phyloP scores from a whole-genome alignment of 37 sponge, comb jelly and placozoan genomes.

The Halisarca cf. caerulea region DNA sequence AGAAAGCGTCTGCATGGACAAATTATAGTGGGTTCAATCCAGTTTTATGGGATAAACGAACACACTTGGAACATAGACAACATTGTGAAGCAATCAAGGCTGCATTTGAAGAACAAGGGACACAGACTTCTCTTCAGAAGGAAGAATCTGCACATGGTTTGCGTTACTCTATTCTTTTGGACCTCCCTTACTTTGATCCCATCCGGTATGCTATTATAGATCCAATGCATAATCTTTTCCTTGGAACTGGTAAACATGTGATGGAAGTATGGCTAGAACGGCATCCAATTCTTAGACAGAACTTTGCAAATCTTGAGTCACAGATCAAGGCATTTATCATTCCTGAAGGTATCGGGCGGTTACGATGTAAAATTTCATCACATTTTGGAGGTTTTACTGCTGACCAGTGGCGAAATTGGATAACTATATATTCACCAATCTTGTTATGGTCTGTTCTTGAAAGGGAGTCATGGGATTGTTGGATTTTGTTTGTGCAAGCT shows the following conservation, averaged over 20 bases:
- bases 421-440: slow-evolving; percentile 53
- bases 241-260: slow-evolving; percentile 52
- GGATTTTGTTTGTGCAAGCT: slow-evolving; percentile 69
- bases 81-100: not conserved
- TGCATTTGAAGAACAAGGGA: not conserved
- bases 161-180: slow-evolving; percentile 42
- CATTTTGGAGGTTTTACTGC: slow-evolving; percentile 62
- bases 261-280: slow-evolving; percentile 43
- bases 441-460: slow-evolving; percentile 50
- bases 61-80: not conserved
- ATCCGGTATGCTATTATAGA: slow-evolving; percentile 49
- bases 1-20: not conserved
- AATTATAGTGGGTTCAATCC: slow-evolving; percentile 53
- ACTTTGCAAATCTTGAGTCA: slow-evolving; percentile 29
- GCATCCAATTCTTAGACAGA: not conserved
- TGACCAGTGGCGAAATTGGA: slow-evolving; percentile 68
- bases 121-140: not conserved
- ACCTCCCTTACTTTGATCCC: slow-evolving; percentile 46
- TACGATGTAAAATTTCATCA: slow-evolving; percentile 50
- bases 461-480: slow-evolving; percentile 28
- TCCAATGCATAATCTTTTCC: slow-evolving; percentile 62
- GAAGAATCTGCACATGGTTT: slow-evolving; percentile 24
- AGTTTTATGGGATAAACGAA: slow-evolving; percentile 14
- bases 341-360: slow-evolving; percentile 50
- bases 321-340: not conserved